A percentile compares a stretch with the other conserved stretches of the same genome.
Conservation (phyloP, 2,113 vertebrate genomes). For the Condylura cristata region DNA sequence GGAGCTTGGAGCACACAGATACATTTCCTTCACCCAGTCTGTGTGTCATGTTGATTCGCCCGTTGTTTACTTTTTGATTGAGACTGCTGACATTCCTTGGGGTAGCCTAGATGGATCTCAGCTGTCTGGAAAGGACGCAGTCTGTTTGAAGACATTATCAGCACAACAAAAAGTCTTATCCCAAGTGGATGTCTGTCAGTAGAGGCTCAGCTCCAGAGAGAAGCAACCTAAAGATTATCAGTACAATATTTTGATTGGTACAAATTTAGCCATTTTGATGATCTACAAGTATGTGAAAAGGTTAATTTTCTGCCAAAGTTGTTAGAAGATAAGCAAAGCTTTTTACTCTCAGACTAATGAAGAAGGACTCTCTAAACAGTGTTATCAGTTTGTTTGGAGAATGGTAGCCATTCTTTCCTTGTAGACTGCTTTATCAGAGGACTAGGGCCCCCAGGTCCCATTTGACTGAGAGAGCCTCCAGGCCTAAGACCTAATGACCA, state of each 20-base stretch:
- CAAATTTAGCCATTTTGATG: background rate
- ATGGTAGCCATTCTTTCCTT: background rate
- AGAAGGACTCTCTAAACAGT: background rate
- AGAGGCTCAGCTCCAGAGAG: background rate
- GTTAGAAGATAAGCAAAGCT: background rate
- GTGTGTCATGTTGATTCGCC: background rate
- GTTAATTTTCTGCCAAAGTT: background rate
- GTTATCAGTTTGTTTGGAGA: background rate
- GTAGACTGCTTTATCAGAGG: background rate
- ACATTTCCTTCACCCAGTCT: background rate
- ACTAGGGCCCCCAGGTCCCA: background rate
- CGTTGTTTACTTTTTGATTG: background rate
- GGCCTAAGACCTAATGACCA: background rate
- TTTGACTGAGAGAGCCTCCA: background rate
- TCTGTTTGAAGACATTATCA: background rate
- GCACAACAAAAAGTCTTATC: background rate
- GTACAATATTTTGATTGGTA: background rate
- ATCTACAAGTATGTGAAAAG: background rate
- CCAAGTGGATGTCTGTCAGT: background rate
- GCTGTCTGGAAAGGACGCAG: background rate
- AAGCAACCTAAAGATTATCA: background rate
- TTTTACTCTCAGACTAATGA: background rate
- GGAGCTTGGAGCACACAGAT: background rate
- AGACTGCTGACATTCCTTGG: background rate
- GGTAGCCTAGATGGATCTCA: background rate